These are phyloP conservation scores for Tetrao urogallus DNA, from an alignment of 2,113 vertebrate species.

Conservation along the genomic window DNA sequence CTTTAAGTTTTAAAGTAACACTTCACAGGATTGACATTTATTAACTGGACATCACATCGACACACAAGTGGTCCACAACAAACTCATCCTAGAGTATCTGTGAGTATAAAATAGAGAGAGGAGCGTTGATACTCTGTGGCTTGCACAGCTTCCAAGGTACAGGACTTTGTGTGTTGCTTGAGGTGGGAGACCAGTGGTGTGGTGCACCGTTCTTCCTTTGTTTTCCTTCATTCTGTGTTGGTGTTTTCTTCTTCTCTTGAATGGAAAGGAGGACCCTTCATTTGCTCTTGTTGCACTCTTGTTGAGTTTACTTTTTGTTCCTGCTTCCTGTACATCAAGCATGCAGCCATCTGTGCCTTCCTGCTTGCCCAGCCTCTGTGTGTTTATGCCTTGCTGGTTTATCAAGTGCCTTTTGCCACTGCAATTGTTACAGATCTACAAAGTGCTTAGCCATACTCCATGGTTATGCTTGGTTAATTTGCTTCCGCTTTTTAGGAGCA, in stretches of 20 bases:
- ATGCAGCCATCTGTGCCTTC: not conserved
- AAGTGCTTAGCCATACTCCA: not conserved
- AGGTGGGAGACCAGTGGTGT: not conserved
- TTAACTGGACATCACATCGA: fast-evolving
- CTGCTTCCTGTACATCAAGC: fast-evolving
- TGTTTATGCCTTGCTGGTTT: not conserved
- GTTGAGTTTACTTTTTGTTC: not conserved
- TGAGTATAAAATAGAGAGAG: not conserved
- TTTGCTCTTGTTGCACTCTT: not conserved
- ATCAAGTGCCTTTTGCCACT: not conserved
- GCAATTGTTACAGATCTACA: too few species aligned
- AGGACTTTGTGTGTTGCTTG: not conserved
- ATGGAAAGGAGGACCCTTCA: fast-evolving
- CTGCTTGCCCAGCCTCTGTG: not conserved
- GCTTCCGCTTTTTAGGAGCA: not conserved
- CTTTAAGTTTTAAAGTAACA: fast-evolving
- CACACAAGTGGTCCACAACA: too few species aligned
- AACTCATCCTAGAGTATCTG: too few species aligned
- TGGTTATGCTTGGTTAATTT: not conserved
- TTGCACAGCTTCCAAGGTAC: too few species aligned
- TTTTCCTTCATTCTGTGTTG: not conserved
- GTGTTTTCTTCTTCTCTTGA: not conserved
- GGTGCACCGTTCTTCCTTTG: not conserved
- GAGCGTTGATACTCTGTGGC: fast-evolving
- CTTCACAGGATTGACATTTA: not conserved